These are phyloP conservation scores for Xanthostigma xanthostigma DNA, from an alignment of 2,888 invertebrate species.

Conservation along the genomic window DNA sequence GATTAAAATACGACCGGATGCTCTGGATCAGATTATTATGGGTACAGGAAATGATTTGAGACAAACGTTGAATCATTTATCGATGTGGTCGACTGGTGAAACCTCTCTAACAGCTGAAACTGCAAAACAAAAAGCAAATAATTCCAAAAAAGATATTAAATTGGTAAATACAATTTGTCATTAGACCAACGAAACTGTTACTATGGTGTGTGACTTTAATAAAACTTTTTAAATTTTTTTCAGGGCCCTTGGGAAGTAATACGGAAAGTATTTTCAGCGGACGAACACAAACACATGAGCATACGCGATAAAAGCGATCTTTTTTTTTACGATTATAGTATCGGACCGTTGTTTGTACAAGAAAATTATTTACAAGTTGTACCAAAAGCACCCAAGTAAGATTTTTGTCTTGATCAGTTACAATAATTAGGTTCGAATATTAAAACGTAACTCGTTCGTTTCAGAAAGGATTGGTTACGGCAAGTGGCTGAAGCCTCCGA, in stretches of 20 bases:
- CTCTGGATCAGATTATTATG: conserved; percentile 65
- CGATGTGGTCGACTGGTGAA: conserved; percentile 55
- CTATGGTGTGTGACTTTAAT: not conserved
- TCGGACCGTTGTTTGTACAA: conserved; percentile 93
- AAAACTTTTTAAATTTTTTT: conserved; percentile 8
- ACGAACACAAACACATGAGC: conserved; percentile 62
- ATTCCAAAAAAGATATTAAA: conserved; percentile 67
- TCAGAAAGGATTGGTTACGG: conserved; percentile 43
- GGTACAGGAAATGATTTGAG: conserved; percentile 87
- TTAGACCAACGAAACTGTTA: not conserved
- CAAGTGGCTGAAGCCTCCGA: conserved; percentile 71
- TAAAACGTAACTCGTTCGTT: conserved; percentile 6
- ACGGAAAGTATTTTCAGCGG: conserved; percentile 70
- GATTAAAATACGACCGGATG: conserved; percentile 61
- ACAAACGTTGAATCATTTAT: conserved; percentile 81
- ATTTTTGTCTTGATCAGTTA: conserved; percentile 7
- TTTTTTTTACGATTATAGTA: conserved; percentile 94
- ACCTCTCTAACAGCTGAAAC: conserved; percentile 34
- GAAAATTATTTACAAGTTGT: conserved; percentile 83
- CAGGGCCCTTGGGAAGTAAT: conserved; percentile 90
- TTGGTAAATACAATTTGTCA: conserved; percentile 35
- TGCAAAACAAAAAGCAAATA: conserved; percentile 38
- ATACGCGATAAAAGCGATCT: conserved; percentile 73
- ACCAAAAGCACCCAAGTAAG: conserved; percentile 60
- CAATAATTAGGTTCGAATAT: not conserved